phyloP scores from a whole-genome alignment of 2,113 vertebrate species.

The Dicerorhinus sumatrensis region DNA sequence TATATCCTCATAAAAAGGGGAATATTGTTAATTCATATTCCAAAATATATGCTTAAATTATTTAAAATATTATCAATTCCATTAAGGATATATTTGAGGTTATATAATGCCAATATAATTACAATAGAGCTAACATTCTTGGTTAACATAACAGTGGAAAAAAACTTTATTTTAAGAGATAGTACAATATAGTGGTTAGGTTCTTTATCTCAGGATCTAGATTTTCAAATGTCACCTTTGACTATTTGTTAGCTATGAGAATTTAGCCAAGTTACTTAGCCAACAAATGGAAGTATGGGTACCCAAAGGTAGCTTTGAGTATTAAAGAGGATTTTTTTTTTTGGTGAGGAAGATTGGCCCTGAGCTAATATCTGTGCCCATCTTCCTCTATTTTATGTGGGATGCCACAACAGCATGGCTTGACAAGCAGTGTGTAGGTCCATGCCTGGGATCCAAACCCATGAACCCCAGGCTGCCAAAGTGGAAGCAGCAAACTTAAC shows the following conservation, averaged over 20 bases:
- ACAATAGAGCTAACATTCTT: background rate
- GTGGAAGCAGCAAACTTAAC: no score
- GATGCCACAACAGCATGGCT: no score
- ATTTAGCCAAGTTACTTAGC: background rate
- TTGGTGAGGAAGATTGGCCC: no score
- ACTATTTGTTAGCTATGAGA: background rate
- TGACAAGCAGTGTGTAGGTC: no score
- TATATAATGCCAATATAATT: background rate
- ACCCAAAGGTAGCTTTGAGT: background rate
- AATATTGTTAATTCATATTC: background rate
- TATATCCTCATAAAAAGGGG: background rate
- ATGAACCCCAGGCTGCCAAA: no score
- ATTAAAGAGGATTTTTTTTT: background rate
- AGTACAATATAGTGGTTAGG: background rate
- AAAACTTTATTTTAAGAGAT: background rate
- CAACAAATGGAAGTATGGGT: background rate
- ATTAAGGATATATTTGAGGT: background rate
- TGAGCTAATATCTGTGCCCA: no score
- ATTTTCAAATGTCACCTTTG: background rate
- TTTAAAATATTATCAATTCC: background rate
- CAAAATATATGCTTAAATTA: background rate
- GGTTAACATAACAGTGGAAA: background rate
- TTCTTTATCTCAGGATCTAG: background rate
- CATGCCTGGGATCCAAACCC: no score
- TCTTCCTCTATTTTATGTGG: no score